Evolutionary conservation across 2,797 vertebrate genomes (phyloP), one percentile per base, ranked within the genome.

Genomic region (Trichosurus vulpecula): DNA sequence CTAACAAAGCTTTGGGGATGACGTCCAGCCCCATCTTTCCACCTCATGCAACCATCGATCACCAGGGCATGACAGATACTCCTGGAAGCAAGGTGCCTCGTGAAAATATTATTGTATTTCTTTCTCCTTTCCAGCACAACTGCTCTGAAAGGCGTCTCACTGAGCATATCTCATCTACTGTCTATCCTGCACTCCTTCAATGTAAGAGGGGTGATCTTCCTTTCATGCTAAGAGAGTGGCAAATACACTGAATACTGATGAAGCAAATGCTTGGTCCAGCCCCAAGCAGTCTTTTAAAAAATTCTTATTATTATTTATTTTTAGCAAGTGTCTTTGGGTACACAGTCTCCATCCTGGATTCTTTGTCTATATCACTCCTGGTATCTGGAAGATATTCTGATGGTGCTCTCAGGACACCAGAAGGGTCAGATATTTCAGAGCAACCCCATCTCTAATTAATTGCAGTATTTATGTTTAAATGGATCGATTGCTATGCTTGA

Each of bases 361-460:
- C 52, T 94, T 96, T 55, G 0, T 52, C 66, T 93, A n/a, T 90
- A 30, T 90, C 52, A 31, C 16, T 52, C 52, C 52, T 90, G 16
- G 92, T 93, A 58, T 81, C 22, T 61, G 35, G 74, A 91, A 90
- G 10, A 27, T 90, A 92, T 94, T 92, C 93, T 0, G 2, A 74
- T 55, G 94, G 47, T 41, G 41, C 3, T 93, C 93, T 95, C 9
- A 94, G 96, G 92, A 95, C 95, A 96, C 93, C n/a, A 19, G 0
- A 25, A 96, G 95, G 95, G 94, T 97, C 96, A 96, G 95, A 54
- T 96, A 97, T 94, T 96, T 92, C 97, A 98, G 95, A 94, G n/a
- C 55, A 96, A 97, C 94, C 90, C 97, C 95, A 90, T 96, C 96
- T 97, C 96, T 98, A 98, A 98, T 98, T 98, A 98, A 98, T 97